Base-by-base conservation (phyloP, 2,113 vertebrate genomes). In the Zosterops japonicus region DNA sequence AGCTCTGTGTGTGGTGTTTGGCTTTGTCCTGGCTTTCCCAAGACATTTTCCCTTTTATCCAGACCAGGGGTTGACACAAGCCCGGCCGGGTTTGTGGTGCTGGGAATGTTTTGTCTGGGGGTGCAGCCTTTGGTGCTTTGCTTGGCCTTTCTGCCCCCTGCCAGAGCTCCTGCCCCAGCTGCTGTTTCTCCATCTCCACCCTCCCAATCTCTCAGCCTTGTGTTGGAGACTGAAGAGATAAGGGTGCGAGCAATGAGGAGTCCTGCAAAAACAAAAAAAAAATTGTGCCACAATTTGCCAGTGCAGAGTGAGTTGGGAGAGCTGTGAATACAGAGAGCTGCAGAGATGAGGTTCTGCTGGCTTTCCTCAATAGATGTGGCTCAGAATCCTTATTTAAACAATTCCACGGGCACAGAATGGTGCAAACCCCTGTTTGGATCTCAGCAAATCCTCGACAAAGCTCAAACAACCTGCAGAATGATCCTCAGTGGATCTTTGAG, bases 371-470 rank as follows among this genome's bases (percentile, higher is more conserved):
- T 0, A n/a, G 41, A 25, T n/a, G 47, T 1, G 1, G 42, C 29
- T 29, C 1, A 0, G 44, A 35, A 39, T 49, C 49, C 29, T 60
- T 65, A 44, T 46, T 70, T n/a, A 24, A 69, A 33, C 10, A 49
- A 29, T 49, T 56, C 8, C 23, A 11, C 1, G 16, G 44, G 41
- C 1, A 1, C 3, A 8, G 61, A 65, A 53, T 3, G 46, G 8
- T n/a, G 21, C 50, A 23, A 60, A 61, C 42, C 41, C 59, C 46
- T 11, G 25, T 33, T 46, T 1, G 9, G 4, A 25, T 23, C 55
- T 35, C 24, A 75, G 75, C 11, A 74, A 44, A 31, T 11, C 12
- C 6, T 0, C 7, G 49, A 12, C 5, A 6, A 63, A 72, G 18
- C 36, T 60, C 28, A 4, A 16, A 9, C 8, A 72, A 31, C 20